These are phyloP conservation scores for Dissostichus mawsoni DNA, from an alignment of 2,113 vertebrate species.

Conservation along the genomic window DNA sequence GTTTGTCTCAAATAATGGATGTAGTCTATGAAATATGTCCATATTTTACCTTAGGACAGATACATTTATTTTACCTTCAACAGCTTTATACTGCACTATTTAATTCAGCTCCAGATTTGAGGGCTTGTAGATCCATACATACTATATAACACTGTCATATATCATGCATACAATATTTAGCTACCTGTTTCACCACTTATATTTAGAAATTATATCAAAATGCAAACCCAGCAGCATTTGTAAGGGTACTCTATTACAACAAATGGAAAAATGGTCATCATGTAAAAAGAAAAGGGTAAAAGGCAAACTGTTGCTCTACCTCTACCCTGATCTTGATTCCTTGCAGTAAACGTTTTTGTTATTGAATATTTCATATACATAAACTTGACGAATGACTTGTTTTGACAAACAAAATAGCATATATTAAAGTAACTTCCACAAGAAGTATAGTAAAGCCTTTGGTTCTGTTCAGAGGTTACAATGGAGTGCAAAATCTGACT, in stretches of 20 bases:
- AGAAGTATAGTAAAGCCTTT: slow-evolving; percentile 69
- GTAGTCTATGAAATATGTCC: too few species aligned
- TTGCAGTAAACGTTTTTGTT: slow-evolving; percentile 20
- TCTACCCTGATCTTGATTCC: not conserved
- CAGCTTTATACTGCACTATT: not conserved
- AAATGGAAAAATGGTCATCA: not conserved
- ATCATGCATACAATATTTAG: too few species aligned
- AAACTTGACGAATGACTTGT: slow-evolving; percentile 45
- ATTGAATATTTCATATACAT: slow-evolving; percentile 29
- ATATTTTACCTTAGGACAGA: too few species aligned
- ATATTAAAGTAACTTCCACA: slow-evolving; percentile 67
- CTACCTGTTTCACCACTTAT: not conserved
- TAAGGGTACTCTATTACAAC: not conserved
- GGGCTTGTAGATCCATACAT: not conserved
- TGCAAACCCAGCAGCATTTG: not conserved
- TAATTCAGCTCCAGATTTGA: not conserved
- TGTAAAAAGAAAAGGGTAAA: not conserved
- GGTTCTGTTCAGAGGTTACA: not conserved
- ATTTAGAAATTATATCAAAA: not conserved
- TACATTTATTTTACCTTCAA: too few species aligned
- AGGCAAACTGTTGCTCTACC: not conserved
- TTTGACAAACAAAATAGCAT: slow-evolving; percentile 71
- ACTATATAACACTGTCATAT: too few species aligned
- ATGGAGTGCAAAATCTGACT: slow-evolving; percentile 21
- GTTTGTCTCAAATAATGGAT: too few species aligned